A percentile compares a stretch with the other conserved stretches of the same genome.
These are phyloP conservation scores for Siniperca knerii DNA, from an alignment of 2,113 vertebrate species.

Conservation along the genomic window DNA sequence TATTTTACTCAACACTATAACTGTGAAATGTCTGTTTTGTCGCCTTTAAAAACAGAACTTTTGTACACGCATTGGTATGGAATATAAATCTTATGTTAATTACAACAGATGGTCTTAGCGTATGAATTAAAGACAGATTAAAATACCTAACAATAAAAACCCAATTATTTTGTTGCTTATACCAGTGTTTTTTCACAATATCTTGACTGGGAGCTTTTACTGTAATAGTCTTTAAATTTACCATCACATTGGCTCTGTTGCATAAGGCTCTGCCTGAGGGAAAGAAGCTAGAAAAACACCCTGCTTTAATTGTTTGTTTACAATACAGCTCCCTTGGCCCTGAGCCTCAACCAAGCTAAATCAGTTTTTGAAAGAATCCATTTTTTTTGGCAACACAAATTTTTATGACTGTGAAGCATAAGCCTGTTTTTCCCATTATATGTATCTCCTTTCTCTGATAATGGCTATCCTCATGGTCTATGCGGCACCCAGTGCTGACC, in stretches of 20 bases:
- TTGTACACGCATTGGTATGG: neutral
- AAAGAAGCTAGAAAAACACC: constrained; percentile 37
- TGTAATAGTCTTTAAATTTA: constrained; percentile 1
- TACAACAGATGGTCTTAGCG: neutral
- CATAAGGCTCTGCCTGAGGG: constrained; percentile 23
- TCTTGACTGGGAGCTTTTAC: constrained; percentile 3
- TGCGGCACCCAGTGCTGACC: neutral
- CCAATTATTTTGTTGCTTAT: neutral
- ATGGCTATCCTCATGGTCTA: neutral
- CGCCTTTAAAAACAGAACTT: neutral
- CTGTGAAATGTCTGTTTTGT: neutral
- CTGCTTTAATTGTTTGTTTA: constrained; percentile 56
- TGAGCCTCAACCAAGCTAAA: constrained; percentile 26
- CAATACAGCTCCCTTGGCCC: constrained; percentile 31
- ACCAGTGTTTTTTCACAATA: neutral
- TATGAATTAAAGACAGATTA: neutral
- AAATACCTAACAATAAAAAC: neutral
- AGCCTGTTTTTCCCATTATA: constrained; percentile 12
- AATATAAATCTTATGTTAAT: neutral
- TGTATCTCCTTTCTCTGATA: neutral
- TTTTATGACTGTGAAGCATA: constrained; percentile 21
- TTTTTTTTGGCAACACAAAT: constrained; percentile 14
- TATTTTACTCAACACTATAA: neutral
- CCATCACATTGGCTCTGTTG: neutral
- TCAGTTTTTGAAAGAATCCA: constrained; percentile 10